Evolutionary conservation across 1,140 invertebrate genomes (phyloP).

Genomic region (Drosophila sturtevanti): DNA sequence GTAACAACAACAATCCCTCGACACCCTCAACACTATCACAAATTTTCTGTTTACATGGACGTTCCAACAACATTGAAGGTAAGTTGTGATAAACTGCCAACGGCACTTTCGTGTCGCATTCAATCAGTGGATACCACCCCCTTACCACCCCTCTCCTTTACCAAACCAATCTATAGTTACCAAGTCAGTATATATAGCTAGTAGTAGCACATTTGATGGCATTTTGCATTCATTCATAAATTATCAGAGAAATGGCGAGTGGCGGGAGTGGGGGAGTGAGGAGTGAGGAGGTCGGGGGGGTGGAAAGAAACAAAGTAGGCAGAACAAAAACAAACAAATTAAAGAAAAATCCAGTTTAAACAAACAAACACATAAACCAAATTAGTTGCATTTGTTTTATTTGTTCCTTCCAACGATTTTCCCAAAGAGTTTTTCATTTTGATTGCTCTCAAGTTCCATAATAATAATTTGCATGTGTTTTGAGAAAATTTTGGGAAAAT

Average conservation of each 20-base stretch:
- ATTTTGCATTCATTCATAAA: conserved; percentile 77
- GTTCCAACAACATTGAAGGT: conserved; percentile 72
- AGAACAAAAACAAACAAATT: conserved; percentile 50
- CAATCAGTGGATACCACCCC: conserved; percentile 51
- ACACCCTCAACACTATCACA: conserved; percentile 56
- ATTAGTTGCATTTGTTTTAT: conserved; percentile 46
- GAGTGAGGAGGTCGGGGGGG: too few species aligned
- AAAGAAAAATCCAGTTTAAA: conserved; percentile 31
- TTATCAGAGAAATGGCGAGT: conserved; percentile 49
- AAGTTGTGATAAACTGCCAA: conserved; percentile 14
- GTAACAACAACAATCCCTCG: conserved; percentile 64
- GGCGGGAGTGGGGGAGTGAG: too few species aligned
- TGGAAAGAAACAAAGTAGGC: conserved; percentile 61
- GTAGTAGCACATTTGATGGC: conserved; percentile 20
- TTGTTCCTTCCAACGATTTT: conserved; percentile 9
- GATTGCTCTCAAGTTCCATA: conserved; percentile 33
- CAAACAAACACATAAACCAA: conserved; percentile 42
- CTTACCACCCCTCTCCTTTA: background rate
- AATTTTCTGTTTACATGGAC: conserved; percentile 75
- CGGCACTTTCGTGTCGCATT: conserved; percentile 71
- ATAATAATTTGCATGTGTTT: conserved; percentile 28
- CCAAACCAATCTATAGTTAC: background rate
- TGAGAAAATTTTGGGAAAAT: conserved; percentile 19
- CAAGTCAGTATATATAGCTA: background rate
- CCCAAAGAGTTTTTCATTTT: conserved; percentile 52